These are phyloP conservation scores for Nomada flava DNA, from an alignment of 2,888 invertebrate species.

Conservation along the genomic window DNA sequence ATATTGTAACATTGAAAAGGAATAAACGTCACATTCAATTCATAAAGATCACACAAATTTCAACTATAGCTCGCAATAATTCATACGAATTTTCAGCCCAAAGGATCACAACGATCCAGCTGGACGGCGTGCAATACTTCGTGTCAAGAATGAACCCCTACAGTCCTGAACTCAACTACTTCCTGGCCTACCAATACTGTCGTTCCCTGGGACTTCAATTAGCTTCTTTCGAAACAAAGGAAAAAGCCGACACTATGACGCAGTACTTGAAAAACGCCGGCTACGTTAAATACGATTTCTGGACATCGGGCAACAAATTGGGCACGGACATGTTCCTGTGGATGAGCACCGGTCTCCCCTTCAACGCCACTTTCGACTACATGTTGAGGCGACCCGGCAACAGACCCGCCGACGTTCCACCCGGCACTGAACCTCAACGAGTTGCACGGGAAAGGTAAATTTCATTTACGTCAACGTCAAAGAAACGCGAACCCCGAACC, in stretches of 20 bases:
- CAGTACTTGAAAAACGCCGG: conserved; percentile 93
- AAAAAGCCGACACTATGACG: conserved; percentile 94
- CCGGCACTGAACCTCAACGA: conserved; percentile 91
- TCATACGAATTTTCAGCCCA: conserved; percentile 87
- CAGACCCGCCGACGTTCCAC: conserved; percentile 87
- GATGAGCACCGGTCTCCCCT: conserved; percentile 95
- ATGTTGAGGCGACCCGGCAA: conserved; percentile 87
- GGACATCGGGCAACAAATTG: conserved; percentile 95
- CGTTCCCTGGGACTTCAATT: conserved; percentile 93
- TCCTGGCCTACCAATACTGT: conserved; percentile 94
- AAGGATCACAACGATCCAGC: conserved; percentile 94
- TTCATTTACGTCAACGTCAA: neutral
- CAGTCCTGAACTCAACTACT: conserved; percentile 94
- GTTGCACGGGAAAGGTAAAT: conserved; percentile 90
- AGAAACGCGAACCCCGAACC: neutral
- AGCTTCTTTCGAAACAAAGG: conserved; percentile 93
- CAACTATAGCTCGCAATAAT: neutral
- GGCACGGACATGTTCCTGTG: conserved; percentile 95
- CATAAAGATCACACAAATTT: no score
- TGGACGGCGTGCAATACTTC: conserved; percentile 94
- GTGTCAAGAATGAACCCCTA: conserved; percentile 95
- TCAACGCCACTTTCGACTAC: conserved; percentile 95
- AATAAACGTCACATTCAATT: neutral
- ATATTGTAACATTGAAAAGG: no score
- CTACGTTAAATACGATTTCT: conserved; percentile 93